Evolutionary conservation across 2,888 invertebrate genomes (phyloP), one percentile per base, ranked within the genome.

Genomic region (Hydropsyche betteni): DNA sequence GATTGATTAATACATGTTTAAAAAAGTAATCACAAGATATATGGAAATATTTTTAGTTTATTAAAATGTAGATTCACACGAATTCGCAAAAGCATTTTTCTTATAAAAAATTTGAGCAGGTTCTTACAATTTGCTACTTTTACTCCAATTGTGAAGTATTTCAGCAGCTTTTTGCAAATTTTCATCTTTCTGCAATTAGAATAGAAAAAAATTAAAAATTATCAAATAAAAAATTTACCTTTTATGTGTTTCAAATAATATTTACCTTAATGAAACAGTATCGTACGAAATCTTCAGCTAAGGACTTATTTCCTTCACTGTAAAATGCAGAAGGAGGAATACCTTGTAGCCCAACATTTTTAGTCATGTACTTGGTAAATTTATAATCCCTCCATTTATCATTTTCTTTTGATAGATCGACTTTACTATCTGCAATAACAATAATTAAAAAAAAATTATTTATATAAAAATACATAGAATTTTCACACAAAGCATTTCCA

Each of bases 291-390:
- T 95, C 90, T 83, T 97, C 95, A 0, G 91, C 97, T 5, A 97
- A 85, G 75, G 87, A 84, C 83, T 96, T 97, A 85, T 98, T 91
- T 7, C 86, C 86, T 5, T 89, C 87, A 16, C 92, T 91, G 84
- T 98, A 99, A 87, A 99, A 99, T 0, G 97, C 97, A 64, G 94
- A 93, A 0, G 96, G 95, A 1, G 99, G 99, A 80, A 99, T 99
- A 8, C 95, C 93, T 80, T 97, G 94, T 16, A 99, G 87, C 61
- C 97, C 96, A 81, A 95, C 91, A 82, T 97, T 94, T 82, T 94
- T 96, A 0, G 94, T 94, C 89, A 99, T 92, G 94, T 98, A 99
- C 85, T 97, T 95, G 0, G 97, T 96, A 84, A 99, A 99, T 80
- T 90, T 90, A 84, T 96, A 97, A 86, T 99, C 99, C 78, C 90